These are phyloP conservation scores for Harmothoe impar DNA, from an alignment of 2,888 invertebrate species.

Conservation along the genomic window DNA sequence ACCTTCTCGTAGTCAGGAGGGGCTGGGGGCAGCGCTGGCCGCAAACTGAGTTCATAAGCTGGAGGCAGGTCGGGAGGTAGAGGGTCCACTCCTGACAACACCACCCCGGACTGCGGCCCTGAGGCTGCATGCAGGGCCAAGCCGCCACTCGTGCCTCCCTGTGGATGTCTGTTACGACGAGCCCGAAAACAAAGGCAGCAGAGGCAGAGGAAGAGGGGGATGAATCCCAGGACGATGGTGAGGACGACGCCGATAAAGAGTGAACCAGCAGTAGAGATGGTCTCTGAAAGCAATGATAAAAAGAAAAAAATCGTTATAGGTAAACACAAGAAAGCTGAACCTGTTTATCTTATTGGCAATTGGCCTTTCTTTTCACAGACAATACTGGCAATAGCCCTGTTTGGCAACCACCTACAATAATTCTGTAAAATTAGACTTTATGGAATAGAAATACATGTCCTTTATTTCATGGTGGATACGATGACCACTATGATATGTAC, in stretches of 20 bases:
- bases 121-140: background rate
- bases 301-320: background rate
- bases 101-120: background rate
- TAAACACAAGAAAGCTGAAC: too few species aligned
- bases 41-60: background rate
- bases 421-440: too few species aligned
- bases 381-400: too few species aligned
- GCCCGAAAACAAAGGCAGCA: constrained; percentile 30
- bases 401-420: too few species aligned
- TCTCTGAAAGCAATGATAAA: too few species aligned
- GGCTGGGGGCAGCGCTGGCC: background rate
- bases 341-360: too few species aligned
- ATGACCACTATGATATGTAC: too few species aligned
- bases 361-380: too few species aligned
- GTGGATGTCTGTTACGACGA: background rate
- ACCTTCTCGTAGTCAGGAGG: background rate
- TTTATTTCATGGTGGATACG: too few species aligned
- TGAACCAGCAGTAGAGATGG: background rate
- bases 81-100: background rate
- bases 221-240: background rate
- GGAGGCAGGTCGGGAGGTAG: background rate
- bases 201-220: constrained; percentile 34
- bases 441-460: too few species aligned
- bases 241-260: background rate
- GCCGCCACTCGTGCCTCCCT: background rate